Evolutionary conservation across 2,797 vertebrate species (phyloP).

Genomic region (Phataginus tetradactyla): DNA sequence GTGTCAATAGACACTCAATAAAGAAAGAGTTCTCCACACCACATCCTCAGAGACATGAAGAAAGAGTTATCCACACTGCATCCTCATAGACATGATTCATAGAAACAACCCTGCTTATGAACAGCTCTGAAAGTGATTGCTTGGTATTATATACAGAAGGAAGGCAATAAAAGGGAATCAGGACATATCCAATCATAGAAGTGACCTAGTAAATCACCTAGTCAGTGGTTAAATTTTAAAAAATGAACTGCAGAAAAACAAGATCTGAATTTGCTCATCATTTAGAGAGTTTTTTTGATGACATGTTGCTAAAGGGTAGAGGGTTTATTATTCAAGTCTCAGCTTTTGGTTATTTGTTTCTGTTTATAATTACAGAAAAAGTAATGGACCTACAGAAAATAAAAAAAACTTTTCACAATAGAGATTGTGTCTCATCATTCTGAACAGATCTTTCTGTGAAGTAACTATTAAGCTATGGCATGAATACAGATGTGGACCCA

Average conservation of each 20-base stretch:
- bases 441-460: neutral
- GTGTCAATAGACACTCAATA: neutral
- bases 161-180: neutral
- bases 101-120: neutral
- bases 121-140: neutral
- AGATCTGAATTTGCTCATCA: neutral
- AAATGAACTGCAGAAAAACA: neutral
- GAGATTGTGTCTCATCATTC: neutral
- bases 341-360: neutral
- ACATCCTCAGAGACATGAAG: no score
- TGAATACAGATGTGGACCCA: rapidly evolving
- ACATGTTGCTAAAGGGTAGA: neutral
- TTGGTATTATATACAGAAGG: neutral
- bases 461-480: neutral
- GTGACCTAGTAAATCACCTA: no score
- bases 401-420: neutral
- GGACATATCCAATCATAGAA: rapidly evolving
- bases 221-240: neutral
- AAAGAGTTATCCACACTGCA: rapidly evolving
- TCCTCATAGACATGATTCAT: neutral
- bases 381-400: no score
- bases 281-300: neutral
- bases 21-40: neutral
- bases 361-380: neutral
- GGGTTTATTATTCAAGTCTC: neutral